Evolutionary conservation across 2,797 vertebrate genomes (phyloP).

Genomic region (Cichlasoma orientale): DNA sequence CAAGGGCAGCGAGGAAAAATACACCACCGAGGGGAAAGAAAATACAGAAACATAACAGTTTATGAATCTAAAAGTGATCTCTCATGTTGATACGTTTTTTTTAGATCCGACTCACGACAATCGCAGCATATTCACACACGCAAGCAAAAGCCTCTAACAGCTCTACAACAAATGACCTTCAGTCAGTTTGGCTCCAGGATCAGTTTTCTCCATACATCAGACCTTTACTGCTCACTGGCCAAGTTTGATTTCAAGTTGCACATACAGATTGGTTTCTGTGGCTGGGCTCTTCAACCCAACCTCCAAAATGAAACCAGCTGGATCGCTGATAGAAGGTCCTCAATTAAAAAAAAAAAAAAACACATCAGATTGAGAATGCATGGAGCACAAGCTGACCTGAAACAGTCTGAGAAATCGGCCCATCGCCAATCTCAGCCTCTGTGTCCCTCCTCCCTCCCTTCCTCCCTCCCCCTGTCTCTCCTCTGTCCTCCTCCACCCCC

Average conservation of each 20-base stretch:
- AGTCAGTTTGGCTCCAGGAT: slow-evolving; percentile 57
- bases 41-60: background rate
- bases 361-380: slow-evolving; percentile 43
- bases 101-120: background rate
- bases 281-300: slow-evolving; percentile 34
- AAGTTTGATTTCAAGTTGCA: slow-evolving; percentile 83
- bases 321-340: slow-evolving; percentile 7
- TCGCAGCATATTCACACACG: background rate
- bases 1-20: slow-evolving; percentile 18
- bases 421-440: slow-evolving; percentile 80
- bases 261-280: slow-evolving; percentile 40
- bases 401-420: slow-evolving; percentile 59
- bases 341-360: slow-evolving; percentile 28
- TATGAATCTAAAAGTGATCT: background rate
- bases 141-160: background rate
- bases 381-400: slow-evolving; percentile 59
- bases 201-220: slow-evolving; percentile 42
- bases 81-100: too few species aligned
- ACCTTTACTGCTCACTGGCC: slow-evolving; percentile 58
- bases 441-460: slow-evolving; percentile 68
- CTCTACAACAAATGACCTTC: slow-evolving; percentile 22
- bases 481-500: slow-evolving; percentile 27
- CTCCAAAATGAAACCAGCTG: background rate
- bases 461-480: slow-evolving; percentile 60
- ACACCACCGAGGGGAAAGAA: background rate